phyloP scores from a whole-genome alignment of 2,888 invertebrate species.

The Nemapogon koenigi region DNA sequence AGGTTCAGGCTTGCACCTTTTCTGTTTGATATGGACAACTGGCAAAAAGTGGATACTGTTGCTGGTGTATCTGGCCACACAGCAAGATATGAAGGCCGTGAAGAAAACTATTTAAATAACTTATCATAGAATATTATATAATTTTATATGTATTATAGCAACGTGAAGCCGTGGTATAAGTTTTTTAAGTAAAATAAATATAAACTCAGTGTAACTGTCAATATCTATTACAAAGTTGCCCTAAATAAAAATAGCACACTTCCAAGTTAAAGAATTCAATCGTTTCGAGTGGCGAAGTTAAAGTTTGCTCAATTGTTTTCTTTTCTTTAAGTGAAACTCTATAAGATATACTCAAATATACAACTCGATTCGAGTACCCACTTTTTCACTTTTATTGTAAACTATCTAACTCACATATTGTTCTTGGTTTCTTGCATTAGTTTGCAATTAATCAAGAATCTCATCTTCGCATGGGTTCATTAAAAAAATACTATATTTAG shows the following conservation, averaged over 20 bases:
- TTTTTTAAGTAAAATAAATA: neutral
- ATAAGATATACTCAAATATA: conserved; percentile 11
- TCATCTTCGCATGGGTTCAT: neutral
- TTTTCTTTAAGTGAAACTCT: conserved; percentile 42
- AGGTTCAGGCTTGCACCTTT: too few relatives aligned
- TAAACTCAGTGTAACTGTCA: conserved; percentile 21
- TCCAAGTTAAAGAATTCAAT: conserved; percentile 54
- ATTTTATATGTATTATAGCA: too few relatives aligned
- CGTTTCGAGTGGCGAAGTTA: conserved; percentile 38
- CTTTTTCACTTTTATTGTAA: neutral
- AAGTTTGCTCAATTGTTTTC: conserved; percentile 47
- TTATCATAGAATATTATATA: too few relatives aligned
- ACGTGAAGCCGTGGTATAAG: neutral
- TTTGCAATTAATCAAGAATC: neutral
- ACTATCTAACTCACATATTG: neutral
- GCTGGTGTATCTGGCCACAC: too few relatives aligned
- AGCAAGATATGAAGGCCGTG: too few relatives aligned
- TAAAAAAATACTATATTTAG: neutral
- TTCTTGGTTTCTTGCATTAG: too few relatives aligned
- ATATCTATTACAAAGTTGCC: conserved; percentile 36
- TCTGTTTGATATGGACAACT: too few relatives aligned
- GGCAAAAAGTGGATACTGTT: too few relatives aligned
- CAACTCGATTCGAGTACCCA: neutral
- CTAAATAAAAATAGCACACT: conserved; percentile 52
- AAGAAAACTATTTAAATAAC: too few relatives aligned